Conservation (phyloP, 2,113 vertebrate genomes). For the Bufo bufo region DNA sequence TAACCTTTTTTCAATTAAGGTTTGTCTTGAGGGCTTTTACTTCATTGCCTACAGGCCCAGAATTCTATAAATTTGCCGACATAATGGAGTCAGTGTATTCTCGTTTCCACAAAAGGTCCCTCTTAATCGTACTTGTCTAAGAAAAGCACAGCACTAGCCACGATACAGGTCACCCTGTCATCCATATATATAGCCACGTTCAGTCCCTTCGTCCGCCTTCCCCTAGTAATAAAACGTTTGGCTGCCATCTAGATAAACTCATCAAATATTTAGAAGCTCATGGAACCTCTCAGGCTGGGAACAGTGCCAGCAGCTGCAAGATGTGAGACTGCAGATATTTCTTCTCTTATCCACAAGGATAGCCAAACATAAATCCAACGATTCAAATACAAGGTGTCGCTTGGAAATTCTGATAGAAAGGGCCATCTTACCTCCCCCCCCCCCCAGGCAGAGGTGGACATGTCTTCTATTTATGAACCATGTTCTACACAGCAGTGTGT, state of each 20-base stretch:
- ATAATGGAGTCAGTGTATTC: background rate
- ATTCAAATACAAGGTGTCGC: slow-evolving; percentile 25
- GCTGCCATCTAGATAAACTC: slow-evolving; percentile 55
- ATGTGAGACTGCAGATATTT: slow-evolving; percentile 36
- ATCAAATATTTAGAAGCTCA: slow-evolving; percentile 56
- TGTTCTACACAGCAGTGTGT: background rate
- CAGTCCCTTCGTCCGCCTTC: background rate
- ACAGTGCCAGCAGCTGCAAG: slow-evolving; percentile 36
- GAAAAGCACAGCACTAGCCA: background rate
- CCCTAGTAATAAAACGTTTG: slow-evolving; percentile 45
- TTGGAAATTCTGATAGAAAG: slow-evolving; percentile 19
- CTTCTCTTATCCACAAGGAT: slow-evolving; percentile 40
- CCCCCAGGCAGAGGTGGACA: background rate
- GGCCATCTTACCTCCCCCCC: background rate
- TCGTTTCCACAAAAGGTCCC: background rate
- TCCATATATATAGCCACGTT: background rate
- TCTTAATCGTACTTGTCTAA: background rate
- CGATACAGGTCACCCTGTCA: background rate
- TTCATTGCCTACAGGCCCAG: background rate
- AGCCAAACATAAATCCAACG: slow-evolving; percentile 14
- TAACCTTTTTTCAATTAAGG: background rate
- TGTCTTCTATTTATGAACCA: background rate
- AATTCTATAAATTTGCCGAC: background rate
- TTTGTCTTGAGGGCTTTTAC: background rate
- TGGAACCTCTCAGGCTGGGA: slow-evolving; percentile 46